Base-by-base conservation (phyloP, 2,888 invertebrate genomes). In the Volucella inanis region DNA sequence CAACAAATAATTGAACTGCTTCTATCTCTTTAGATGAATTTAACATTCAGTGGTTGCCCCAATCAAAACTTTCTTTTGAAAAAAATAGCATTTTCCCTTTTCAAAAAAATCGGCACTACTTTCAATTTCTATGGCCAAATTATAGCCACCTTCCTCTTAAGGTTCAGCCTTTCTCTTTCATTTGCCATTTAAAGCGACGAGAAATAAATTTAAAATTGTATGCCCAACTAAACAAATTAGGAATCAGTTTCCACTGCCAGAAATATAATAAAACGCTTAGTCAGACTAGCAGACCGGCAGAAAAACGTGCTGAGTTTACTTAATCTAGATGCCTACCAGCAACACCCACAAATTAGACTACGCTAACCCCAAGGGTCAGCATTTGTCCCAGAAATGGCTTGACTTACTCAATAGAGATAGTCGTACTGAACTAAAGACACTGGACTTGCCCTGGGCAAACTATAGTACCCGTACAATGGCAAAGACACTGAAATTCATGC, bases 161-260 rank as follows among this genome's bases (percentile, higher is more conserved):
- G 71, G 57, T 57, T 71, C 49, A 50, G 71, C 78, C 78, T 78
- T 78, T 78, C 78, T 71, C 78, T 78, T 71, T 78, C 78, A 38
- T 78, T 45, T 59, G 41, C 78, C 57, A 71, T 71, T 78, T 57
- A 39, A 38, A 64, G 70, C 38, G 50, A 41, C 47, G 8, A 38
- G 31, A 41, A 54, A 54, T 14, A 45, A 15, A 47, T 18, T 18
- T 61, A 77, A 49, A 43, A 50, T 14, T 64, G 15, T 49, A 50
- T 65, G 57, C 55, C 50, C 59, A 70, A 59, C 50, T 43, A 64
- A 64, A 64, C 71, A 65, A 57, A n/a, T 71, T 71, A 43, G 71
- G 43, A 78, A 50, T 64, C 15, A 43, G 45, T 78, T 78, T 71
- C 64, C 64, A 50, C 57, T 55, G 47, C 65, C 47, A 75, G 50